These are phyloP conservation scores for Papilio protenor DNA, from an alignment of 2,888 invertebrate species.

Conservation along the genomic window DNA sequence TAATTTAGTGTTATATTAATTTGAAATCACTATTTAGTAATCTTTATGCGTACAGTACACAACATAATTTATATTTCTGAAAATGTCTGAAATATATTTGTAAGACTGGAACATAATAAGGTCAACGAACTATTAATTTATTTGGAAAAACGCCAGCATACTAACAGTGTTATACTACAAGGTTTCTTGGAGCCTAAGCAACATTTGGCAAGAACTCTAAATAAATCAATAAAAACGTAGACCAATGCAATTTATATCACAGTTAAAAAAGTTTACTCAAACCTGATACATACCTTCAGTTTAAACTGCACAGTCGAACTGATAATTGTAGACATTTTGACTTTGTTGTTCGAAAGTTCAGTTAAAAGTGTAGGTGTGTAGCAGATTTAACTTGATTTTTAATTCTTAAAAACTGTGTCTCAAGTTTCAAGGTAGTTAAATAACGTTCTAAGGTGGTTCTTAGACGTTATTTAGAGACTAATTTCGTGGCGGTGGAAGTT, in stretches of 20 bases:
- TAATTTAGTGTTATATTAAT: too few relatives aligned
- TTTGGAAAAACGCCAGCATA: conserved; percentile 29
- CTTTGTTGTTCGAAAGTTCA: too few relatives aligned
- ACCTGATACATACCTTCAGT: too few relatives aligned
- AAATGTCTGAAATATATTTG: neutral
- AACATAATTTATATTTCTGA: neutral
- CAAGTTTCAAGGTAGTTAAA: neutral
- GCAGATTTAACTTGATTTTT: too few relatives aligned
- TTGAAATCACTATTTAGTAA: too few relatives aligned
- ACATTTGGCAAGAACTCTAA: conserved; percentile 12
- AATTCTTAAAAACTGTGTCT: too few relatives aligned
- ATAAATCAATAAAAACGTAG: conserved; percentile 9
- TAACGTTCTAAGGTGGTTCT: neutral
- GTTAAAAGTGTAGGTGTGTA: too few relatives aligned
- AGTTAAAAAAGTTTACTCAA: neutral
- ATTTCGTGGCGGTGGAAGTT: neutral
- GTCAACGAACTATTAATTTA: conserved; percentile 19
- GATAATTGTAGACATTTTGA: too few relatives aligned
- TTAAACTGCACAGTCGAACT: too few relatives aligned
- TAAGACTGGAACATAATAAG: neutral
- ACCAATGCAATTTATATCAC: neutral
- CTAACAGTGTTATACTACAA: conserved; percentile 21
- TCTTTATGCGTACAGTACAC: too few relatives aligned
- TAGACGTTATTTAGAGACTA: neutral
- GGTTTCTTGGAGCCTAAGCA: conserved; percentile 17